Evolutionary conservation across 1,140 invertebrate species (phyloP).

Genomic region (Eriocheir sinensis): DNA sequence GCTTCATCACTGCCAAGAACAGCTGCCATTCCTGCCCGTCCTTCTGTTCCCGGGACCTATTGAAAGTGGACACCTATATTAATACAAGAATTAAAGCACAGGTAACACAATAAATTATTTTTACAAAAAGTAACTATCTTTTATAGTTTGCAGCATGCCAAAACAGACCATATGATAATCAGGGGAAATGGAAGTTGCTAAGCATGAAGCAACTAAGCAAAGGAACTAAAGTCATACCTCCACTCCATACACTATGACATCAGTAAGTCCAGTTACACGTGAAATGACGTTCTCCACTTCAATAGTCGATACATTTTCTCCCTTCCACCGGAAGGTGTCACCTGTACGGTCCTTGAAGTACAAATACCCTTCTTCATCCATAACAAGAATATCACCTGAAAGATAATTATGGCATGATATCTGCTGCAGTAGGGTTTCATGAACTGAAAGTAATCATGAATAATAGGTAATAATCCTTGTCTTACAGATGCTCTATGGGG

Average conservation of each 20-base stretch:
- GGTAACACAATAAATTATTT: neutral
- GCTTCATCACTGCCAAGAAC: conserved; percentile 90
- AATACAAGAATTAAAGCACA: too few relatives aligned
- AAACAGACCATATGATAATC: too few relatives aligned
- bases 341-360: conserved; percentile 98
- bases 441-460: too few relatives aligned
- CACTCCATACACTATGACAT: conserved; percentile 97
- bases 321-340: conserved; percentile 96
- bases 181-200: neutral
- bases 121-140: neutral
- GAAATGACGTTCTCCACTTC: conserved; percentile 98
- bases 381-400: conserved; percentile 93
- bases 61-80: neutral
- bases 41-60: conserved; percentile 91
- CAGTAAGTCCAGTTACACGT: conserved; percentile 90
- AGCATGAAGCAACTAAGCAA: neutral
- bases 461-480: too few relatives aligned
- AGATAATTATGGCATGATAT: neutral
- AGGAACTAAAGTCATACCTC: conserved; percentile 84
- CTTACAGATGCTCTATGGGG: too few relatives aligned
- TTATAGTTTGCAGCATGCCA: too few relatives aligned
- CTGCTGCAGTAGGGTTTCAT: too few relatives aligned
- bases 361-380: conserved; percentile 96
- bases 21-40: conserved; percentile 97
- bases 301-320: conserved; percentile 99